These are phyloP conservation scores for Bryconaethiops microstoma DNA, from an alignment of 2,797 vertebrate species.

Conservation along the genomic window DNA sequence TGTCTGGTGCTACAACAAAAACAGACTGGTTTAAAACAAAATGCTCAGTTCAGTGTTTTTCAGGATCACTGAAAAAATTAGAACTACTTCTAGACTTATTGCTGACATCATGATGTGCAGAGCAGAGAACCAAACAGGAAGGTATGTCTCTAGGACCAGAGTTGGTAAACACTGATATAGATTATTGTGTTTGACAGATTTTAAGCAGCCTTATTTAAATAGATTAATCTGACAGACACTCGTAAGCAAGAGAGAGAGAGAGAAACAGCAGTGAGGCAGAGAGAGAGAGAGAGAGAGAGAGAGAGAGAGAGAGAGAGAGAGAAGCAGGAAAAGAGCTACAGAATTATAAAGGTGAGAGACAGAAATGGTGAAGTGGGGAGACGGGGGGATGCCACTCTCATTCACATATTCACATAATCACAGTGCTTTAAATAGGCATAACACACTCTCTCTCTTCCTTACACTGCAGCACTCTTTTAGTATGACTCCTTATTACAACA, in stretches of 20 bases:
- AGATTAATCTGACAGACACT: slow-evolving; percentile 42
- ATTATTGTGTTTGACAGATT: no score
- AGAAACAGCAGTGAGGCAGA: neutral
- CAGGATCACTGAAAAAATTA: no score
- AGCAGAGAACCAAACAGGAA: no score
- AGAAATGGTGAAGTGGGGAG: neutral
- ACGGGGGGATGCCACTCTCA: neutral
- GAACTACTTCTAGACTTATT: no score
- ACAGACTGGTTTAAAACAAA: no score
- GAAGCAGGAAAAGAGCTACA: slow-evolving; percentile 3
- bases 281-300: neutral
- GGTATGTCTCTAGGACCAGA: no score
- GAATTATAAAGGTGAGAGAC: neutral
- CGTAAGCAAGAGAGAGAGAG: slow-evolving; percentile 9
- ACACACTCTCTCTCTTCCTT: slow-evolving; percentile 31
- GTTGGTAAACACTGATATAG: no score
- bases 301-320: neutral
- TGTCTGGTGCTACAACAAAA: no score
- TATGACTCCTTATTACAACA: slow-evolving; percentile 51
- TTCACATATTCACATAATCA: slow-evolving; percentile 34
- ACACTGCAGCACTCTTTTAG: slow-evolving; percentile 15
- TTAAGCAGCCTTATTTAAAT: slow-evolving; percentile 31
- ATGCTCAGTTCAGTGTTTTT: no score
- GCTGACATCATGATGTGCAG: no score
- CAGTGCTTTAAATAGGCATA: slow-evolving; percentile 33